Base-by-base conservation (phyloP, 2,797 vertebrate species). In the Alcedo quadribrachys region DNA sequence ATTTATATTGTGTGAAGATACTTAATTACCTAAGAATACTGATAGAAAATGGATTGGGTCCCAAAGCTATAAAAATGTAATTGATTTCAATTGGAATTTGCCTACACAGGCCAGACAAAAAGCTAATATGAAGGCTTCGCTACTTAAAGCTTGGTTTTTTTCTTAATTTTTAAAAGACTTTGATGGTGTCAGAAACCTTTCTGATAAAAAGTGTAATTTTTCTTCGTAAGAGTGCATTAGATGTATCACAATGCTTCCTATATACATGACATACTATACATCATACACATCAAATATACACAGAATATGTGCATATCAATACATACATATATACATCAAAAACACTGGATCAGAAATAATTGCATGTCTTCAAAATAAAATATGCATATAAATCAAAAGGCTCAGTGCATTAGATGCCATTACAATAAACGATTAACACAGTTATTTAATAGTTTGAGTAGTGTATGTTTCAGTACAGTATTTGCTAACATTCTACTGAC, bases 361-460 rank as follows among this genome's bases (percentile, higher is more conserved):
- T 97, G 97, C 97, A 96, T 86, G 93, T 96, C 88, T 96, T 93
- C 97, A 96, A 97, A 97, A 90, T 89, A 92, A 89, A 95, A 93
- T 94, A 92, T 67, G 91, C 91, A 94, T 93, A 95, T 95, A 96
- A 94, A 95, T 96, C 93, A 90, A 96, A 91, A 92, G 43, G 75
- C 95, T 96, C 95, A 92, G 95, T 96, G 96, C 94, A 97, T 95
- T 97, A 94, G 81, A 93, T 92, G 73, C 94, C 96, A 97, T 95
- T 96, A 95, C 91, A 90, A 58, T 96, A 96, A 96, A 92, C 15
- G 40, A 90, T 87, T 92, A 95, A 95, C 92, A 95, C 96, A 96
- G 87, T 96, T 90, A 96, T 43, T 93, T 88, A 92, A 93, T 94
- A 94, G 90, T 94, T 94, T 95, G 84, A 92, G 63, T 94, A 87